A percentile compares a stretch with the other conserved stretches of the same genome.
Conservation (phyloP, 2,888 invertebrate species). For the Drosophila subquinaria region DNA sequence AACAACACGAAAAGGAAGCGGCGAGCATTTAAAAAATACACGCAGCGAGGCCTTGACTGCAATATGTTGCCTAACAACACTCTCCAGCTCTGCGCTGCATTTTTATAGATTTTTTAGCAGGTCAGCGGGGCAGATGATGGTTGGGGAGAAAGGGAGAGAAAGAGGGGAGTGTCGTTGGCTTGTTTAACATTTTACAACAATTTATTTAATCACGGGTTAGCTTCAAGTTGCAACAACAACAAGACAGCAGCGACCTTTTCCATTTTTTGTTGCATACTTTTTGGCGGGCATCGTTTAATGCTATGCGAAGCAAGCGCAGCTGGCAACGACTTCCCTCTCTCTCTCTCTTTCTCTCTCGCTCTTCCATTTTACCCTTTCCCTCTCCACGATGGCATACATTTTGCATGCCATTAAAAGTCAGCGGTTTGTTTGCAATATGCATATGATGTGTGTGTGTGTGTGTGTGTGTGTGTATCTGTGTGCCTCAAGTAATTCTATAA, state of each 20-base stretch:
- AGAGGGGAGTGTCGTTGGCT: constrained; percentile 44
- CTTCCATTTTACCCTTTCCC: neutral
- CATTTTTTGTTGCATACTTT: constrained; percentile 47
- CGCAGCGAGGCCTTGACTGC: constrained; percentile 82
- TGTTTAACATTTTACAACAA: constrained; percentile 80
- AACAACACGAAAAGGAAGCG: constrained; percentile 66
- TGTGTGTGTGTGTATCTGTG: constrained; percentile 31
- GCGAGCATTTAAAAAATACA: constrained; percentile 77
- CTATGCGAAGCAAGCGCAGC: constrained; percentile 26
- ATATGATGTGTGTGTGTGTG: constrained; percentile 13
- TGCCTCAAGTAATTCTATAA: constrained; percentile 66
- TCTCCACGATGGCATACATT: constrained; percentile 55
- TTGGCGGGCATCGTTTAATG: constrained; percentile 41
- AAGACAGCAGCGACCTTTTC: neutral
- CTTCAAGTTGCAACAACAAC: constrained; percentile 42
- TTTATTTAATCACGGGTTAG: constrained; percentile 79
- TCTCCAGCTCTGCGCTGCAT: constrained; percentile 31
- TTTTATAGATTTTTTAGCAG: constrained; percentile 80
- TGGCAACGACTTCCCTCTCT: constrained; percentile 5
- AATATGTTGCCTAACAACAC: constrained; percentile 77
- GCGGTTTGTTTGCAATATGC: constrained; percentile 54
- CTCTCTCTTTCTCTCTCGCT: neutral
- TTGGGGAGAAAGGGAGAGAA: neutral
- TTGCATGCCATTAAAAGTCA: constrained; percentile 76
- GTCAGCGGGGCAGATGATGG: constrained; percentile 51